Evolutionary conservation across 1,140 invertebrate genomes (phyloP).

Genomic region (Geopemphigus sp.): DNA sequence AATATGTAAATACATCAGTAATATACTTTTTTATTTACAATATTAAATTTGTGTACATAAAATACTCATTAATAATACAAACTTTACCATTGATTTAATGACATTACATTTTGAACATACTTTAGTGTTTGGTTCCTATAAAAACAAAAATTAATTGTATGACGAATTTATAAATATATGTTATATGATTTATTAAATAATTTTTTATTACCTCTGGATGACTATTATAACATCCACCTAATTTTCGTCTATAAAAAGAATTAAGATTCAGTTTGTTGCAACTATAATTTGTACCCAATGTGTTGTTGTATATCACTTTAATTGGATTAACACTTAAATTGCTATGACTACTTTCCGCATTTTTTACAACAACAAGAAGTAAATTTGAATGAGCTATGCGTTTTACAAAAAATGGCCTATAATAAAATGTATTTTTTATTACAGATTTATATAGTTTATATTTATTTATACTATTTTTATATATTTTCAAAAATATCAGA

Average conservation of each 20-base stretch:
- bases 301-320: constrained; percentile 51
- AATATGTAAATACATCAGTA: background rate
- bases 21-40: background rate
- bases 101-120: constrained; percentile 22
- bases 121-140: constrained; percentile 38
- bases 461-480: background rate
- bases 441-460: too few relatives aligned
- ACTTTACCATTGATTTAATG: background rate
- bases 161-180: background rate
- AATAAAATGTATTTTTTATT: too few relatives aligned
- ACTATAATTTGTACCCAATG: constrained; percentile 54
- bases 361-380: constrained; percentile 72
- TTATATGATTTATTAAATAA: constrained; percentile 2
- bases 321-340: constrained; percentile 51
- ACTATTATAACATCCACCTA: constrained; percentile 72
- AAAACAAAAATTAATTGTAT: too few relatives aligned
- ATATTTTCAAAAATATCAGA: background rate
- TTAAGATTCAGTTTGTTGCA: constrained; percentile 75
- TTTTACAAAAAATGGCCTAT: constrained; percentile 70
- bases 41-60: constrained; percentile 17
- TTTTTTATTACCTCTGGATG: constrained; percentile 62
- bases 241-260: constrained; percentile 63
- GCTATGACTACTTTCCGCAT: constrained; percentile 53
- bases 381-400: constrained; percentile 75
- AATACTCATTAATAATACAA: background rate